Evolutionary conservation across 2,888 invertebrate genomes (phyloP).

Genomic region (Meiosimyza decipiens): DNA sequence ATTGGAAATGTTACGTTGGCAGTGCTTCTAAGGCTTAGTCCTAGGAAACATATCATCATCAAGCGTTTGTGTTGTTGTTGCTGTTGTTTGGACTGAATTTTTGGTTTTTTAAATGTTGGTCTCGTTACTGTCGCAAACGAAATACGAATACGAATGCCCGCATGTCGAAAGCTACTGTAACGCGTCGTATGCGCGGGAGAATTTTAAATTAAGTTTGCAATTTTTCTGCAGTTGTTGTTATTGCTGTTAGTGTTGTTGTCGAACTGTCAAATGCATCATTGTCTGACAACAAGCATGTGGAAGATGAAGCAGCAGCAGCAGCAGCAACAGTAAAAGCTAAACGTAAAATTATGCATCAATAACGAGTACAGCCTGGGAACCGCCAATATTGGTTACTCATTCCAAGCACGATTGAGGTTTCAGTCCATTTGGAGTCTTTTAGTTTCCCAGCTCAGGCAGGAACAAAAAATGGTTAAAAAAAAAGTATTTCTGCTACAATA

Average conservation of each 20-base stretch:
- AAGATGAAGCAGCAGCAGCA: neutral
- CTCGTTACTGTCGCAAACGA: too few species aligned
- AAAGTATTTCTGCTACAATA: neutral
- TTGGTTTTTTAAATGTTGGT: too few species aligned
- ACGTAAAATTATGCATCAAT: too few species aligned
- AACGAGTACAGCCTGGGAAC: conserved; percentile 13
- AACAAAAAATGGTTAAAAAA: neutral
- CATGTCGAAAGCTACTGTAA: too few species aligned
- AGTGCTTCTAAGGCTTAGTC: too few species aligned
- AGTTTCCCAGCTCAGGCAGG: neutral
- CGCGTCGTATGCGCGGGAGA: too few species aligned
- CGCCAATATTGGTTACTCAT: neutral
- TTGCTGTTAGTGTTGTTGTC: neutral
- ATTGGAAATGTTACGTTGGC: too few species aligned
- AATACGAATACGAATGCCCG: too few species aligned
- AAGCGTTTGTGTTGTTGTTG: too few species aligned
- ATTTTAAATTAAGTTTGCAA: too few species aligned
- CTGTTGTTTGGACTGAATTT: too few species aligned
- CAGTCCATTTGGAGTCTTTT: conserved; percentile 20
- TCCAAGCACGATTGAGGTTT: conserved; percentile 10
- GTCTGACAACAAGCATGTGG: neutral
- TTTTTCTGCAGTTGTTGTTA: conserved; percentile 3
- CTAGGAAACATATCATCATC: too few species aligned
- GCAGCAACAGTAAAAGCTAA: neutral
- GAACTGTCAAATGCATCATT: conserved; percentile 18